Base-by-base conservation (phyloP, 2,797 vertebrate genomes). In the Vireo griseus region DNA sequence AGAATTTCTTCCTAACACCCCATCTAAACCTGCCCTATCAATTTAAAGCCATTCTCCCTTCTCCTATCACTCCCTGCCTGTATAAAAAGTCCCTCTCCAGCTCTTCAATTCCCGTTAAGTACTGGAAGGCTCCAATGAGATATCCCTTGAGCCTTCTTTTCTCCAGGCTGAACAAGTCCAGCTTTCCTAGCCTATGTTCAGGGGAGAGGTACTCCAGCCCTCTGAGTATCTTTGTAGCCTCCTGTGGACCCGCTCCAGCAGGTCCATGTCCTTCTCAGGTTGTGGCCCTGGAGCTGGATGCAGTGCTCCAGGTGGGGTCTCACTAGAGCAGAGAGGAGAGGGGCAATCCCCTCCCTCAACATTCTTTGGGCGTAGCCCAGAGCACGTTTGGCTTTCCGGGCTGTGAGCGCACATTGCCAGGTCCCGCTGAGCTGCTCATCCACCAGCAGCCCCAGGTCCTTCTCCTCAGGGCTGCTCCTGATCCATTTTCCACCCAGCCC, bases 391-490 rank as follows among this genome's bases (percentile, higher is more conserved):
- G 12, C 35, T 28, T 31, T 42, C 48, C 15, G 20, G 33, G 29
- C 20, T 54, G 20, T 52, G 65, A 15, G 25, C 0, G 0, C 39
- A 11, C 39, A 5, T 6, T 24, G 47, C 19, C 1, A 5, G 47
- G 16, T 52, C 48, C 16, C 25, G 3, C 5, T 31, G 48, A 18
- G 35, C 25, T 69, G 29, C 28, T 68, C 47, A 17, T 11, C 31
- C 22, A 13, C 28, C 58, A 14, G 5, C 48, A 54, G 11, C 20
- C 29, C 25, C 33, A 6, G 6, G 20, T 9, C 35, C 35, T 35
- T 26, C 40, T 39, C 33, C 28, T 48, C 65, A 55, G 26, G 21
- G n/a, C 44, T 57, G 66, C 42, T 44, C 58, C 16, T 31, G 19
- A 2, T 3, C 42, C 37, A 3, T 20, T 24, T 44, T 44, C 18